Evolutionary conservation across 2,797 vertebrate species (phyloP).

Genomic region (Rhinichthys osculus): DNA sequence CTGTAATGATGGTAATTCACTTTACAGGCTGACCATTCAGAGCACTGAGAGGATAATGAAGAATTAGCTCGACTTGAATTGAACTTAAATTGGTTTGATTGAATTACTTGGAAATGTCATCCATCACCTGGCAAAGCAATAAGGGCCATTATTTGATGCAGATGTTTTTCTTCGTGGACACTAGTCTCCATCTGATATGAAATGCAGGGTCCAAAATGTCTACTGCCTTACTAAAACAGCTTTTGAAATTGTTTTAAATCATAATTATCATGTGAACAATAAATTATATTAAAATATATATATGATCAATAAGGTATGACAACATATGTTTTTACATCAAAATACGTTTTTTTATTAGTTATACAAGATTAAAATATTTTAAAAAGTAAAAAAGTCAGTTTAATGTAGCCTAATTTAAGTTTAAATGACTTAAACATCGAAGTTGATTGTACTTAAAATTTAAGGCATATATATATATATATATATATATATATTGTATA

Average conservation of each 20-base stretch:
- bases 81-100: constrained; percentile 61
- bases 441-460: no score
- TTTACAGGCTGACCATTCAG: constrained; percentile 47
- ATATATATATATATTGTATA: no score
- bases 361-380: no score
- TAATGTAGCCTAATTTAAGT: no score
- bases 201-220: constrained; percentile 39
- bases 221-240: neutral
- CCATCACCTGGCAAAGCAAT: constrained; percentile 59
- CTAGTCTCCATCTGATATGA: constrained; percentile 48
- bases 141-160: constrained; percentile 49
- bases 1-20: constrained; percentile 58
- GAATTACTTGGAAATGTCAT: constrained; percentile 62
- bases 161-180: constrained; percentile 51
- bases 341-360: no score
- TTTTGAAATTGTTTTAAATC: neutral
- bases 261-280: neutral
- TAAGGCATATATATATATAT: no score
- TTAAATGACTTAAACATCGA: no score
- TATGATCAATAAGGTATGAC: no score
- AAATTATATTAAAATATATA: neutral
- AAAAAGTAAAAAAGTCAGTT: no score
- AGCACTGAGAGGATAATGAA: constrained; percentile 58
- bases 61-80: constrained; percentile 59
- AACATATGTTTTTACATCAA: no score